phyloP scores from a whole-genome alignment of 2,888 invertebrate species.

The Allophyes oxyacanthae region DNA sequence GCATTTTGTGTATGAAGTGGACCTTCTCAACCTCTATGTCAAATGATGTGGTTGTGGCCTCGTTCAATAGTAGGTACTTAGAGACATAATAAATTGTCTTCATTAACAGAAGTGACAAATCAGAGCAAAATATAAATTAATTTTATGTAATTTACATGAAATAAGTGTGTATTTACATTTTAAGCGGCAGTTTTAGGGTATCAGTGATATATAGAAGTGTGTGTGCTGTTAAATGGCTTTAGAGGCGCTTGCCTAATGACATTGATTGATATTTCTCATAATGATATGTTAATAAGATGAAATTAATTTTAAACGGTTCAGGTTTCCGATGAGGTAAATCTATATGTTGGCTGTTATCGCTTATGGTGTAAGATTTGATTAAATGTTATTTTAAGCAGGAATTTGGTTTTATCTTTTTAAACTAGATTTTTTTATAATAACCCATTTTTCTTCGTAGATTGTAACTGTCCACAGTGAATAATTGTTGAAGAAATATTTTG shows the following conservation, averaged over 20 bases:
- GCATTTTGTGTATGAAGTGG: background rate
- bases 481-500: too few relatives aligned
- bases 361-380: conserved; percentile 40
- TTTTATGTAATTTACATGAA: conserved; percentile 43
- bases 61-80: conserved; percentile 18
- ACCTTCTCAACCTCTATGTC: conserved; percentile 6
- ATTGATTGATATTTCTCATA: conserved; percentile 46
- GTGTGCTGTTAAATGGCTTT: conserved; percentile 30
- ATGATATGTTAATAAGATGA: conserved; percentile 49
- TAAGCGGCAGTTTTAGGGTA: conserved; percentile 49
- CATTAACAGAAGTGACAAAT: conserved; percentile 53
- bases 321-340: conserved; percentile 23
- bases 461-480: too few relatives aligned
- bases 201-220: conserved; percentile 36
- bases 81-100: conserved; percentile 42
- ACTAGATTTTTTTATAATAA: too few relatives aligned
- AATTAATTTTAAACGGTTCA: conserved; percentile 46
- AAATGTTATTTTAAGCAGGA: conserved; percentile 32
- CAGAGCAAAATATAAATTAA: conserved; percentile 55
- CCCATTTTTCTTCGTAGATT: too few relatives aligned
- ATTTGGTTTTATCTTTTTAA: conserved; percentile 5
- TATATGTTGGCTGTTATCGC: conserved; percentile 30
- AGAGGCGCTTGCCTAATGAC: conserved; percentile 43
- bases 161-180: conserved; percentile 49
- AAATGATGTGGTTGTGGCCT: conserved; percentile 19